Evolutionary conservation across 2,888 invertebrate genomes (phyloP).

Genomic region (Microctonus brassicae): DNA sequence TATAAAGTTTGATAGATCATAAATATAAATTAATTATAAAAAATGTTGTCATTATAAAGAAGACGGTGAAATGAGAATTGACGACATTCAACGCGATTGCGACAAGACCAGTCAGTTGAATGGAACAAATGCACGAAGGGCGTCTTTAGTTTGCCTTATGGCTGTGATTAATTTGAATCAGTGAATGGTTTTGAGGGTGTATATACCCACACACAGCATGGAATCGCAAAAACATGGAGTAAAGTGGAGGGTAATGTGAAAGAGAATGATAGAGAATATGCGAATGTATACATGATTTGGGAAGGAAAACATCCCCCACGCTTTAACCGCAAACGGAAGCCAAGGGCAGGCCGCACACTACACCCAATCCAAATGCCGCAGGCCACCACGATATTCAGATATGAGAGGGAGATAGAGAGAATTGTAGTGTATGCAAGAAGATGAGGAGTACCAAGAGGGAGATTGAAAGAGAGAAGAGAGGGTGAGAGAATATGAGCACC

Average conservation of each 20-base stretch:
- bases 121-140: slow-evolving; percentile 25
- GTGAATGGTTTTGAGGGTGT: slow-evolving; percentile 65
- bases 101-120: slow-evolving; percentile 14
- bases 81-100: slow-evolving; percentile 10
- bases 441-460: slow-evolving; percentile 7
- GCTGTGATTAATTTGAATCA: slow-evolving; percentile 70
- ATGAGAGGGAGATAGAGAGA: neutral
- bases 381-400: slow-evolving; percentile 8
- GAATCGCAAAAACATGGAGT: neutral
- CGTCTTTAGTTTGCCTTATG: slow-evolving; percentile 51
- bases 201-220: slow-evolving; percentile 19
- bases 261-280: slow-evolving; percentile 7
- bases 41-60: too few relatives aligned
- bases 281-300: slow-evolving; percentile 20
- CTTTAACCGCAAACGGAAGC: slow-evolving; percentile 41
- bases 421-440: neutral
- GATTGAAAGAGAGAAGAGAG: neutral
- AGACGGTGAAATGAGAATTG: neutral
- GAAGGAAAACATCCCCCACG: slow-evolving; percentile 28
- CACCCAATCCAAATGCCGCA: slow-evolving; percentile 35
- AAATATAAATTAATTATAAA: too few relatives aligned
- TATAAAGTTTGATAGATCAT: too few relatives aligned
- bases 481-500: neutral
- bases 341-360: slow-evolving; percentile 38
- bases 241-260: neutral